A percentile compares a stretch with the other conserved stretches of the same genome.
phyloP scores from a whole-genome alignment of 35 echinoderm and acorn worm genomes.

The Lytechinus pictus region DNA sequence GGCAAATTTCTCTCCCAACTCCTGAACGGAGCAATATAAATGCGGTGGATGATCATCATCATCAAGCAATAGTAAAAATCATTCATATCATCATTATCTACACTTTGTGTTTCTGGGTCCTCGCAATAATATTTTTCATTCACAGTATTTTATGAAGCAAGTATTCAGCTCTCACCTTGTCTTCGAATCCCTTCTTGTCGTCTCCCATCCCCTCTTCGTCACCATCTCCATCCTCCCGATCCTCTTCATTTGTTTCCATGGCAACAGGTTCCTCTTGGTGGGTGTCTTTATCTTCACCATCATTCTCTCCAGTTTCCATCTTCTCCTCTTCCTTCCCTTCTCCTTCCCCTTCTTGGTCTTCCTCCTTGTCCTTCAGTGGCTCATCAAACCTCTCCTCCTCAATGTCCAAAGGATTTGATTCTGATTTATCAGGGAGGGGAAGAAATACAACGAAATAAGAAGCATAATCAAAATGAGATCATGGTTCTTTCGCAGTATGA shows the following conservation, averaged over 20 bases:
- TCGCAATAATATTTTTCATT: too few species aligned
- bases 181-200: conserved; percentile 29
- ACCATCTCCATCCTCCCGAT: conserved; percentile 44
- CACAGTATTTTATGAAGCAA: too few species aligned
- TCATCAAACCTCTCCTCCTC: conserved; percentile 33
- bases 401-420: conserved; percentile 89
- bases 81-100: too few species aligned
- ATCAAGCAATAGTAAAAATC: too few species aligned
- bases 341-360: conserved; percentile 55
- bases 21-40: too few species aligned
- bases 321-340: conserved; percentile 56
- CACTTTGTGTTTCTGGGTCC: too few species aligned
- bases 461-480: too few species aligned
- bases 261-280: conserved; percentile 43
- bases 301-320: conserved; percentile 33
- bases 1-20: too few species aligned
- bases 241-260: conserved; percentile 53
- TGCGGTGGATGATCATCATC: too few species aligned
- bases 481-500: too few species aligned
- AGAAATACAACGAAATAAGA: not conserved
- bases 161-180: conserved; percentile 15
- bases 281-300: conserved; percentile 27
- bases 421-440: not conserved
- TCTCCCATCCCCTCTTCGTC: conserved; percentile 63
- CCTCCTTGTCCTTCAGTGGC: conserved; percentile 48